Evolutionary conservation across 2,888 invertebrate species (phyloP).

Genomic region (Gastrophysa polygoni): DNA sequence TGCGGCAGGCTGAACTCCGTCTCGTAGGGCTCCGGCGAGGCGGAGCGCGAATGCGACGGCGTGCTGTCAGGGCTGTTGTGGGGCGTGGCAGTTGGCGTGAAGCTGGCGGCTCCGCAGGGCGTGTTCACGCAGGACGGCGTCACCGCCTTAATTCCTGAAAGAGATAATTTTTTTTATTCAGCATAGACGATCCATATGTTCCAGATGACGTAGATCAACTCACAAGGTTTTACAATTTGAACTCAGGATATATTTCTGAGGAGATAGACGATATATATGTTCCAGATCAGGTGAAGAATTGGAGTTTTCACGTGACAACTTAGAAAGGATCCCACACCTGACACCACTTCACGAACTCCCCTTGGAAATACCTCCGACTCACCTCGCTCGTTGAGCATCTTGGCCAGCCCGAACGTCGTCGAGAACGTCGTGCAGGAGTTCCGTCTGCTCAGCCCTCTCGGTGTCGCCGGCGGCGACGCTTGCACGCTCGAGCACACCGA

Average conservation of each 20-base stretch:
- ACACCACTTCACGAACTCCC: too few species aligned
- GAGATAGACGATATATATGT: too few species aligned
- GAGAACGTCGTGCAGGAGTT: constrained; percentile 82
- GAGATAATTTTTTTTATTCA: too few species aligned
- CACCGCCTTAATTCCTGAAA: constrained; percentile 68
- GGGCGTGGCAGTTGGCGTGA: constrained; percentile 84
- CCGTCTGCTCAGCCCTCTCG: constrained; percentile 67
- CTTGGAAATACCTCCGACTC: constrained; percentile 13
- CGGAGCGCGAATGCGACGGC: constrained; percentile 62
- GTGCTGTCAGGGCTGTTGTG: constrained; percentile 82
- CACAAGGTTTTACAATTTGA: too few species aligned
- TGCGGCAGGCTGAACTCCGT: constrained; percentile 59
- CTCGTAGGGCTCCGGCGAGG: constrained; percentile 63
- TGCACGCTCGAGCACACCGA: constrained; percentile 66
- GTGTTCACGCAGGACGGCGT: constrained; percentile 72
- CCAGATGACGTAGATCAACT: too few species aligned
- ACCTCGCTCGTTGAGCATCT: constrained; percentile 77
- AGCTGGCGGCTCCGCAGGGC: constrained; percentile 69
- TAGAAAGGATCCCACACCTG: too few species aligned
- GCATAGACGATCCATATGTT: too few species aligned
- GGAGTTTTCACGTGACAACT: too few species aligned
- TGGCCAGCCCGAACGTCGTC: constrained; percentile 74
- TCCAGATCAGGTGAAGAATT: too few species aligned
- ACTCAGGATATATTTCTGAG: too few species aligned
- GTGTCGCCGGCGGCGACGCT: constrained; percentile 61